Conservation (phyloP, 2,113 vertebrate genomes). For the Nibea coibor region DNA sequence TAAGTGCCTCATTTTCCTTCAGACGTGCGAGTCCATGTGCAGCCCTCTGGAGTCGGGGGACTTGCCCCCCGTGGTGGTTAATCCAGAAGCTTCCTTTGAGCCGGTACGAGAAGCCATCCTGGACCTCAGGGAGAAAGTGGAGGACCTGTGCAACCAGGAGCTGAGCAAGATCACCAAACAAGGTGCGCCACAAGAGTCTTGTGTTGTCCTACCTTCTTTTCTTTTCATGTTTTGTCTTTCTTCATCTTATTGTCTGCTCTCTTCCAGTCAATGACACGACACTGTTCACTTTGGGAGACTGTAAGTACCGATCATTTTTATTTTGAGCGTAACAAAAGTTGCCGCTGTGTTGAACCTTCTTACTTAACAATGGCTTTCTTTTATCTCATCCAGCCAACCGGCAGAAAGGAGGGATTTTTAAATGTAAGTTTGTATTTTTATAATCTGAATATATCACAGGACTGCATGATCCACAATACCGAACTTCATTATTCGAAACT, state of each 20-base stretch:
- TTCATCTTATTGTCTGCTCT: not conserved
- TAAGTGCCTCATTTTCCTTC: not conserved
- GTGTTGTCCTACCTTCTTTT: not conserved
- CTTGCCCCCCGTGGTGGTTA: slow-evolving; percentile 71
- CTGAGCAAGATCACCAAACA: slow-evolving; percentile 81
- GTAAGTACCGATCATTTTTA: slow-evolving; percentile 55
- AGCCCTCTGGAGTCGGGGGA: slow-evolving; percentile 71
- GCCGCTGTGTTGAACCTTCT: not conserved
- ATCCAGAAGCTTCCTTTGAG: slow-evolving; percentile 77
- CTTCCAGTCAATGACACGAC: slow-evolving; percentile 79
- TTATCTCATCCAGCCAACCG: slow-evolving; percentile 48
- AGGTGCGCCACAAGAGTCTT: slow-evolving; percentile 57
- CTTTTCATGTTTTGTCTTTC: not conserved
- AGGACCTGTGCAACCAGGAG: slow-evolving; percentile 83
- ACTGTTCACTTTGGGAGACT: slow-evolving; percentile 72
- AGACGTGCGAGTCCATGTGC: slow-evolving; percentile 77
- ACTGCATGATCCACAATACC: not conserved
- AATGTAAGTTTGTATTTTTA: slow-evolving; percentile 71
- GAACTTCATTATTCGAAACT: not conserved
- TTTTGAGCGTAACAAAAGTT: not conserved
- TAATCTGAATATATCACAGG: not conserved
- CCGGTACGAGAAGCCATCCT: slow-evolving; percentile 64
- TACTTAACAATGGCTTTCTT: not conserved
- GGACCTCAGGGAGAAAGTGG: slow-evolving; percentile 78
- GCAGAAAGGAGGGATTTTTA: slow-evolving; percentile 68